These are phyloP conservation scores for Rhinopomastus cyanomelas DNA, from an alignment of 2,113 vertebrate species.

Conservation along the genomic window DNA sequence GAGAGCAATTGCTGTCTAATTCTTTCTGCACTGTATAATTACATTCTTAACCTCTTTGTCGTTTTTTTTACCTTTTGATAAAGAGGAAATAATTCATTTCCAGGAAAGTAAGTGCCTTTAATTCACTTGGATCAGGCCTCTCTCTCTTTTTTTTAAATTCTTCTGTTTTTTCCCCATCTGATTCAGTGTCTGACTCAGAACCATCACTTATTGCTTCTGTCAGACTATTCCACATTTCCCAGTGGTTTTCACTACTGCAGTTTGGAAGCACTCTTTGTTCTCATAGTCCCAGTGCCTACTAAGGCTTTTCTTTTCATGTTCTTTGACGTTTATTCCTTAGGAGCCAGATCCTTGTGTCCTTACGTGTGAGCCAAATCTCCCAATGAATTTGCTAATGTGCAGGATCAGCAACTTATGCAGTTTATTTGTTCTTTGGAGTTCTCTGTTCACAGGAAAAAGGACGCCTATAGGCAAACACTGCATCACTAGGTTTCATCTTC, in stretches of 20 bases:
- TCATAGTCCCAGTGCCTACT: neutral
- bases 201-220: constrained; percentile 31
- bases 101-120: constrained; percentile 41
- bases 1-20: neutral
- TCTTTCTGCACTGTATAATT: constrained; percentile 1
- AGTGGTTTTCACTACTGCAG: constrained; percentile 38
- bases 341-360: constrained; percentile 44
- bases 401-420: constrained; percentile 53
- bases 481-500: constrained; percentile 42
- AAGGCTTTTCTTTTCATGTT: constrained; percentile 54
- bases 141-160: neutral
- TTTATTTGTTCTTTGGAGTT: constrained; percentile 51
- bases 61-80: constrained; percentile 9
- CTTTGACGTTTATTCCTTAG: constrained; percentile 48
- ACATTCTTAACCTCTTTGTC: constrained; percentile 30
- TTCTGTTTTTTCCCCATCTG: too few species aligned
- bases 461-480: constrained; percentile 47
- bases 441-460: constrained; percentile 54
- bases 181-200: constrained; percentile 44
- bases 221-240: constrained; percentile 48
- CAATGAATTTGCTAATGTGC: constrained; percentile 46
- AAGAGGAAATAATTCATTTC: constrained; percentile 52
- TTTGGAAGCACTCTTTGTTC: constrained; percentile 57
- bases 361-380: constrained; percentile 39
- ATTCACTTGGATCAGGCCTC: constrained; percentile 2